Evolutionary conservation across 2,113 vertebrate genomes (phyloP).

Genomic region (Misgurnus anguillicaudatus): DNA sequence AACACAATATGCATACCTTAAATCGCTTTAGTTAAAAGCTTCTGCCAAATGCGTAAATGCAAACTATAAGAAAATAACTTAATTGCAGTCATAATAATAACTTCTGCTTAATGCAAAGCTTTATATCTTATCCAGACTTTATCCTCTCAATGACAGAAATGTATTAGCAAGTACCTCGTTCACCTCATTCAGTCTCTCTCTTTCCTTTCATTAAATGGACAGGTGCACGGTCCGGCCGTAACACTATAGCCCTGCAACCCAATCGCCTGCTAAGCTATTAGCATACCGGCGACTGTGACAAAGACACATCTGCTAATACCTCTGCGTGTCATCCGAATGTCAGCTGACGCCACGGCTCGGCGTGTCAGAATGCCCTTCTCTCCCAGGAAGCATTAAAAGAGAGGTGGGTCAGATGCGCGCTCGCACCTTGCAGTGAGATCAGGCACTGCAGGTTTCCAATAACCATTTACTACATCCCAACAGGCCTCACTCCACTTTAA

Average conservation of each 20-base stretch:
- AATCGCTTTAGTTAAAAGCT: background rate
- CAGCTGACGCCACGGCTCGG: constrained; percentile 37
- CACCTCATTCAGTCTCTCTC: constrained; percentile 32
- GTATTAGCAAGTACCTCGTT: constrained; percentile 13
- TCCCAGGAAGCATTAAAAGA: constrained; percentile 49
- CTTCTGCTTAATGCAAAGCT: background rate
- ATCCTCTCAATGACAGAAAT: constrained; percentile 18
- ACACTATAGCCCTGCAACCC: constrained; percentile 50
- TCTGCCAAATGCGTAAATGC: background rate
- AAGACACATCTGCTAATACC: constrained; percentile 57
- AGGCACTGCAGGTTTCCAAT: constrained; percentile 47
- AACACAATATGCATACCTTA: no score
- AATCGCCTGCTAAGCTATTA: constrained; percentile 47
- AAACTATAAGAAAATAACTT: background rate
- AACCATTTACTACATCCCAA: constrained; percentile 49
- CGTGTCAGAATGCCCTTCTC: constrained; percentile 46
- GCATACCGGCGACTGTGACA: constrained; percentile 53
- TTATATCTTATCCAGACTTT: background rate
- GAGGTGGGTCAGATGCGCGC: constrained; percentile 41
- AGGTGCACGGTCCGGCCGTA: constrained; percentile 42
- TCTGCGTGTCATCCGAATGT: constrained; percentile 32
- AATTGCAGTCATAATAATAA: background rate
- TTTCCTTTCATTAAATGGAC: constrained; percentile 45
- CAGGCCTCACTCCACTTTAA: constrained; percentile 33
- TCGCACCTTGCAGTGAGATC: constrained; percentile 46